A percentile compares a stretch with the other conserved stretches of the same genome.
Conservation (phyloP, 2,113 vertebrate species). For the Psittacus erithacus region DNA sequence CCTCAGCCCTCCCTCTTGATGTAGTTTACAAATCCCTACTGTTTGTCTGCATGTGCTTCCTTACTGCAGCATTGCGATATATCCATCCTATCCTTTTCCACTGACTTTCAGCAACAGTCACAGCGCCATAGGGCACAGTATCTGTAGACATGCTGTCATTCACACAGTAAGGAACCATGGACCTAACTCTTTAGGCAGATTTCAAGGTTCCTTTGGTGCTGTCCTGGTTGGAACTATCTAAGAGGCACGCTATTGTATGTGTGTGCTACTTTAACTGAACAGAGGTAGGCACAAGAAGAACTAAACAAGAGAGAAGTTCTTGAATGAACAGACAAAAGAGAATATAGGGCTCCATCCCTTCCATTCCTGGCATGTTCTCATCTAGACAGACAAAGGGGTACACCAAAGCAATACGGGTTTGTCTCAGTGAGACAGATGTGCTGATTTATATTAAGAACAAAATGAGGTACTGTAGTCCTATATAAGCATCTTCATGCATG, state of each 20-base stretch:
- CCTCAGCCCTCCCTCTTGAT: background rate
- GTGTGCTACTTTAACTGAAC: background rate
- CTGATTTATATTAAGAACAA: background rate
- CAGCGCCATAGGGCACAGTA: background rate
- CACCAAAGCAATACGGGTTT: fast-evolving
- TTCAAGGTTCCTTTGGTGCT: background rate
- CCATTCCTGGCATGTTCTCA: background rate
- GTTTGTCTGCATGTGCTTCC: background rate
- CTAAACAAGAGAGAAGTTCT: background rate
- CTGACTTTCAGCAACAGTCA: background rate
- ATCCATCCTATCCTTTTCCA: background rate
- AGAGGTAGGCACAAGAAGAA: background rate
- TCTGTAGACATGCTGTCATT: background rate
- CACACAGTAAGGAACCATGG: background rate
- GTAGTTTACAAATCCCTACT: background rate
- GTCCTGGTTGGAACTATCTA: background rate
- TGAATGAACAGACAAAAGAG: background rate
- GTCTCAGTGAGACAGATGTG: background rate
- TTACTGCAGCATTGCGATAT: background rate
- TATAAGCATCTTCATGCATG: background rate
- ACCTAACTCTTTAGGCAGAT: background rate
- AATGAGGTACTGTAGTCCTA: background rate
- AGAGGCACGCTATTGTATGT: background rate
- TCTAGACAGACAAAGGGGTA: background rate
- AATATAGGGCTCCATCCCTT: background rate